Evolutionary conservation across 2,888 invertebrate genomes (phyloP).

Genomic region (Hemaris fuciformis): DNA sequence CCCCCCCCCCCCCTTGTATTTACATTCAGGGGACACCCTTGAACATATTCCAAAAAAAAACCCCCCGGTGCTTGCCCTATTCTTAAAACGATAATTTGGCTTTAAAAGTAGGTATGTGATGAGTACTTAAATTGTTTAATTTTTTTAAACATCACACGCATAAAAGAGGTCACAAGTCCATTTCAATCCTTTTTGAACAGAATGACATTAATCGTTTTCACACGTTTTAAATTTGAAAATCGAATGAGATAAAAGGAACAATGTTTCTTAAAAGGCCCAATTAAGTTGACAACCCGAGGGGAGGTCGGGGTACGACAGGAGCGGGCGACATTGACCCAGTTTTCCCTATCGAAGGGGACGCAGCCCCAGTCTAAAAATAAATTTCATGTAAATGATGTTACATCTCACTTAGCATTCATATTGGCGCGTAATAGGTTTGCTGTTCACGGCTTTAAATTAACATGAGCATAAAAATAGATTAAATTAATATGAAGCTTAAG

Average conservation of each 20-base stretch:
- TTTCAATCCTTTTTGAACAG: background rate
- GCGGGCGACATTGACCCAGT: constrained; percentile 63
- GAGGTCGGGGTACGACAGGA: constrained; percentile 37
- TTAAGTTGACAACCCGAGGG: constrained; percentile 31
- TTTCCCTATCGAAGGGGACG: constrained; percentile 27
- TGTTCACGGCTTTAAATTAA: background rate
- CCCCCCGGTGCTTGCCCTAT: too few species aligned
- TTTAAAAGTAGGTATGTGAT: too few species aligned
- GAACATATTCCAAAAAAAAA: too few species aligned
- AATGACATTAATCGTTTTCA: background rate
- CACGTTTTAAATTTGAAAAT: background rate
- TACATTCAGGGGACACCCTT: too few species aligned
- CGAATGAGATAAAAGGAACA: background rate
- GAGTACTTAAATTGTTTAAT: too few species aligned
- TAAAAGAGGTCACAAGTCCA: background rate
- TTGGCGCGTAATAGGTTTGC: constrained; percentile 23
- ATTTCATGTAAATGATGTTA: constrained; percentile 42
- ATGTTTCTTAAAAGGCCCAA: constrained; percentile 24
- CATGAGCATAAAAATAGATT: too few species aligned
- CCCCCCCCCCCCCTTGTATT: too few species aligned
- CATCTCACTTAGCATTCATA: constrained; percentile 43
- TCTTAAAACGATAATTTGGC: too few species aligned
- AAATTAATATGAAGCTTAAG: too few species aligned
- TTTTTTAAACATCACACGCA: too few species aligned
- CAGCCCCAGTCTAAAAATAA: constrained; percentile 35